These are phyloP conservation scores for Caenorhabditis inopinata DNA, from an alignment of 1,140 invertebrate genomes.

Conservation along the genomic window DNA sequence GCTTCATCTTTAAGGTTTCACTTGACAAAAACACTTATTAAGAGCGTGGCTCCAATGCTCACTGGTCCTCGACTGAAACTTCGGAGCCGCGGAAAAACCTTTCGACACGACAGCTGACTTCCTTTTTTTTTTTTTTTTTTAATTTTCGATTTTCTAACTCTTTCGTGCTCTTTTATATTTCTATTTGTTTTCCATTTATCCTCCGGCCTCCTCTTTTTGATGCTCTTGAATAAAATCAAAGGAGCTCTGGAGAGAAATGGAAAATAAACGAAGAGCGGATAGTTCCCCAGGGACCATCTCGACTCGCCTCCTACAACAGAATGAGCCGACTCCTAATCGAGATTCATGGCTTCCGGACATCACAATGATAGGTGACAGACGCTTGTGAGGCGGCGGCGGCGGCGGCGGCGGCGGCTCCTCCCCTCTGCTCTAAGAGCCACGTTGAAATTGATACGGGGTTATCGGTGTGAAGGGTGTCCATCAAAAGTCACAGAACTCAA, in stretches of 20 bases:
- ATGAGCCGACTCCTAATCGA: constrained; percentile 12
- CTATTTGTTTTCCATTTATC: not conserved
- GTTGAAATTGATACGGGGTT: not conserved
- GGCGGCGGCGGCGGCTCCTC: no score
- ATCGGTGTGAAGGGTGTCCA: constrained; percentile 23
- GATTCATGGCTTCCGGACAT: constrained; percentile 32
- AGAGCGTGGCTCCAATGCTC: no score
- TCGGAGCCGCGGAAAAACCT: no score
- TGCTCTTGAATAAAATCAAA: constrained; percentile 23
- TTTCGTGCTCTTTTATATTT: no score
- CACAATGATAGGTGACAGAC: constrained; percentile 30
- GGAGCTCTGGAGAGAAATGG: not conserved
- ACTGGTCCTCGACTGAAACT: no score
- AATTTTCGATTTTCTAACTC: no score
- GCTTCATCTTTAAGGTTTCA: no score
- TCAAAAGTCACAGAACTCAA: not conserved
- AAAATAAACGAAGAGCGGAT: constrained; percentile 25
- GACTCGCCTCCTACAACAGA: not conserved
- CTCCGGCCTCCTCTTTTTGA: not conserved
- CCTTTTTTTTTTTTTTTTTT: no score
- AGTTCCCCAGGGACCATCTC: constrained; percentile 14
- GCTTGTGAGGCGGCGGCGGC: no score
- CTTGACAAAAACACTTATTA: no score
- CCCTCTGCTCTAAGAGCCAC: no score
- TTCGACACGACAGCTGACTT: no score